These are phyloP conservation scores for Bacillus rossius DNA, from an alignment of 1,140 invertebrate species.

Conservation along the genomic window DNA sequence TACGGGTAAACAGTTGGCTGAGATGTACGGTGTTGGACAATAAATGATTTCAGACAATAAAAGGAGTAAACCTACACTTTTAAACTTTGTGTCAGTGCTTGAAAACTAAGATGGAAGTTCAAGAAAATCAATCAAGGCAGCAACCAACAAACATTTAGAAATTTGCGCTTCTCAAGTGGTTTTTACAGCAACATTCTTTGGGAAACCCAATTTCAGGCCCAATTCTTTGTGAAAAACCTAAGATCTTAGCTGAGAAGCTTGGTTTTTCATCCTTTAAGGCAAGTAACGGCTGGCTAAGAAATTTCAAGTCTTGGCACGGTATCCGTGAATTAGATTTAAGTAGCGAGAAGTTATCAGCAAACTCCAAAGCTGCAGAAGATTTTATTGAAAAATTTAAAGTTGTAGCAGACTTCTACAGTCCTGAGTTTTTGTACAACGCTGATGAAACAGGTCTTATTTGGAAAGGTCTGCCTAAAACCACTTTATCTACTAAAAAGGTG, in stretches of 20 bases:
- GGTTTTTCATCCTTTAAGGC: neutral
- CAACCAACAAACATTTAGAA: neutral
- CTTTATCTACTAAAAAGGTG: slow-evolving; percentile 31
- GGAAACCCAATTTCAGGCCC: neutral
- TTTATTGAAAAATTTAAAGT: neutral
- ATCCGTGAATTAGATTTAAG: neutral
- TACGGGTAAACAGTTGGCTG: too few species aligned
- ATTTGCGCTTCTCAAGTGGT: neutral
- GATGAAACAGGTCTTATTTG: slow-evolving; percentile 40
- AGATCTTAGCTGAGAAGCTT: neutral
- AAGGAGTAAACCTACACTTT: neutral
- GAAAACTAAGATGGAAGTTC: neutral
- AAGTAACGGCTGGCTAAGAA: slow-evolving; percentile 3
- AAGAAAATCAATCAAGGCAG: neutral
- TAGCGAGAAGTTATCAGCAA: neutral
- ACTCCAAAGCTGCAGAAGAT: neutral
- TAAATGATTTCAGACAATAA: too few species aligned
- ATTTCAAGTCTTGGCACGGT: neutral
- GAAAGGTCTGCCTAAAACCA: slow-evolving; percentile 36
- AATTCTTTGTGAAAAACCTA: slow-evolving; percentile 3
- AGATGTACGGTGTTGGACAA: too few species aligned
- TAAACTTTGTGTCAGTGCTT: neutral
- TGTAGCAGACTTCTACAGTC: neutral
- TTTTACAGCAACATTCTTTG: neutral
- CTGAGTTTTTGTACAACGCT: slow-evolving; percentile 34